Base-by-base conservation (phyloP, 2,888 invertebrate species). In the Drosophila diplacantha region DNA sequence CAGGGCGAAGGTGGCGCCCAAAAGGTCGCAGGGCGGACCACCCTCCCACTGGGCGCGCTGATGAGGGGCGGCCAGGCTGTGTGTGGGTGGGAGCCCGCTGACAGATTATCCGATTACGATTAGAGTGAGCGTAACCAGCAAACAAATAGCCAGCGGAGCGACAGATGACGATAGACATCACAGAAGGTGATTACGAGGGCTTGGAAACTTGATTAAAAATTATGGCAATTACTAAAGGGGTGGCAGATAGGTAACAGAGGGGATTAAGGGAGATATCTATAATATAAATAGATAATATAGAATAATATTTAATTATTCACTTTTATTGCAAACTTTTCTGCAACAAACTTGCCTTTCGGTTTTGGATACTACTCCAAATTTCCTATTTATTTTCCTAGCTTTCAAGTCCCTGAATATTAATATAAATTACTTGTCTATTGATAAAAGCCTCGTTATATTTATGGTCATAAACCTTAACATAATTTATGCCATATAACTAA, bases 51-150 rank as follows among this genome's bases (percentile, higher is more conserved):
- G 71, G 53, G 56, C 47, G 56, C 51, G 35, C 38, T 57, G 24
- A 41, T 71, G 58, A 35, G 37, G 41, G 37, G 54, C 65, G 63
- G 53, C 16, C 50, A 57, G 54, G 57, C 55, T n/a, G 39, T 29
- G 41, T 41, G 41, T 22, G 57, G 76, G 59, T 62, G 76, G 50
- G 54, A 66, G 55, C 51, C 47, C 29, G 62, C 32, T 60, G 43
- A n/a, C 69, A 60, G 75, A 66, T 73, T 75, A 73, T 62, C 41
- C 49, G 66, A 79, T 50, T 63, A 43, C 58, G 39, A 62, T 75
- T 68, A 69, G 69, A 66, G 59, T 51, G 43, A 49, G 52, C 41
- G 44, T 56, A 50, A 51, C 57, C 66, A 53, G 37, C 60, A 59
- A 55, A 47, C 49, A 66, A 55, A 37, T 52, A 50, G 31, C 26